Percentiles rank a stretch among this genome's conserved stretches.
Evolutionary conservation across 2,113 vertebrate genomes (phyloP).

Genomic region (Aythya baeri): DNA sequence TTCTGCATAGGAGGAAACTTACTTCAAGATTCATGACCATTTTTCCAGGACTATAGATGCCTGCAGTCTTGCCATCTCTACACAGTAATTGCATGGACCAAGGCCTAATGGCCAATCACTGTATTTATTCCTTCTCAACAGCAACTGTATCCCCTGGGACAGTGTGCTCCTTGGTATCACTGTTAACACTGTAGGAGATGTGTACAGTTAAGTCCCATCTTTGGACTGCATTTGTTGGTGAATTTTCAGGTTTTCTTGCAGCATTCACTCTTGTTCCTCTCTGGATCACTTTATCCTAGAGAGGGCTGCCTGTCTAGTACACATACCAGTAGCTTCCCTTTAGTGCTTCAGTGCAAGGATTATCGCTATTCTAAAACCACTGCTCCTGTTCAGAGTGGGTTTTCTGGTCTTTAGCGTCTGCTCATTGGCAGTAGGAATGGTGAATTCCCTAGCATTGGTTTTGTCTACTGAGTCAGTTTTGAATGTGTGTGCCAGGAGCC

Average conservation of each 20-base stretch:
- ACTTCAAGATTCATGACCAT: not conserved
- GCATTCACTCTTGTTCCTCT: not conserved
- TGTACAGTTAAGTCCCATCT: not conserved
- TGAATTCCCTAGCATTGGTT: not conserved
- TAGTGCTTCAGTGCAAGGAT: not conserved
- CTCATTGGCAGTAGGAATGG: not conserved
- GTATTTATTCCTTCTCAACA: too few species aligned
- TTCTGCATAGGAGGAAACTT: not conserved
- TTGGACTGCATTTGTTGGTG: not conserved
- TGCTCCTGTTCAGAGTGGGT: not conserved
- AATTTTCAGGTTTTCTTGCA: not conserved
- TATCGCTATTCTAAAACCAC: not conserved
- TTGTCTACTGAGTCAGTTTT: not conserved
- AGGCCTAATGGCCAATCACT: not conserved
- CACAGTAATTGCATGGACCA: not conserved
- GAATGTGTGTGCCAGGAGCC: not conserved
- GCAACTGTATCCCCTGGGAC: not conserved
- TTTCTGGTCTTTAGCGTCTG: not conserved
- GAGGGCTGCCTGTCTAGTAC: not conserved
- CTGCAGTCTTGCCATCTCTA: too few species aligned
- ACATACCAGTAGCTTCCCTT: not conserved
- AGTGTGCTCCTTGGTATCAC: not conserved
- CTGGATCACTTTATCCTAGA: not conserved
- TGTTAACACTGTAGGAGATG: not conserved
- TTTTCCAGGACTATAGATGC: not conserved